Conservation (phyloP, 2,797 vertebrate genomes). For the Parauchenoglanis ngamensis region DNA sequence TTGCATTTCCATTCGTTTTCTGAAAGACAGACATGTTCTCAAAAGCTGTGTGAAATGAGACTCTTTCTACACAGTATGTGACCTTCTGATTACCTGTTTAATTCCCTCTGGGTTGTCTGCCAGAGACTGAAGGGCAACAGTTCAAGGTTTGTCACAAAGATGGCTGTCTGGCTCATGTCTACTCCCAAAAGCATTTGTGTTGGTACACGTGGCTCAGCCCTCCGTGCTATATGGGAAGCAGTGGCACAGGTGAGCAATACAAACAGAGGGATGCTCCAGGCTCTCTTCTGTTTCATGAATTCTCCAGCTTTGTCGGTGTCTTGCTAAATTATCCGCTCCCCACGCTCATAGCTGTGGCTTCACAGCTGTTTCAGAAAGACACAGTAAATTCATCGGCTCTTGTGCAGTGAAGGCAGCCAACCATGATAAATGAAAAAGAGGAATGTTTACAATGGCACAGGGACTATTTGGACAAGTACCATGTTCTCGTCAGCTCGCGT, state of each 20-base stretch:
- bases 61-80: slow-evolving; percentile 7
- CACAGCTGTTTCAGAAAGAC: slow-evolving; percentile 59
- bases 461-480: slow-evolving; percentile 67
- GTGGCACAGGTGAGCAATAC: slow-evolving; percentile 38
- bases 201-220: background rate
- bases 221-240: slow-evolving; percentile 15
- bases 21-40: slow-evolving; percentile 38
- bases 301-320: slow-evolving; percentile 61
- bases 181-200: background rate
- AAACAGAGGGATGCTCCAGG: slow-evolving; percentile 38
- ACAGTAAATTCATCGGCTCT: slow-evolving; percentile 61
- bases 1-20: slow-evolving; percentile 39
- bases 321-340: slow-evolving; percentile 61
- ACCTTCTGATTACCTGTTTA: slow-evolving; percentile 42
- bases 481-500: slow-evolving; percentile 58
- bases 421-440: slow-evolving; percentile 59
- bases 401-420: slow-evolving; percentile 47
- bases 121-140: slow-evolving; percentile 6
- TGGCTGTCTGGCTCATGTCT: slow-evolving; percentile 10
- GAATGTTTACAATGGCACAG: slow-evolving; percentile 63
- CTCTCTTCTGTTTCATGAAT: slow-evolving; percentile 42
- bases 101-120: slow-evolving; percentile 27
- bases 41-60: slow-evolving; percentile 19
- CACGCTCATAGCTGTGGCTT: slow-evolving; percentile 52
- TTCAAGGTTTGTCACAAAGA: slow-evolving; percentile 36